These are phyloP conservation scores for Alethe diademata DNA, from an alignment of 2,113 vertebrate genomes.

Conservation along the genomic window DNA sequence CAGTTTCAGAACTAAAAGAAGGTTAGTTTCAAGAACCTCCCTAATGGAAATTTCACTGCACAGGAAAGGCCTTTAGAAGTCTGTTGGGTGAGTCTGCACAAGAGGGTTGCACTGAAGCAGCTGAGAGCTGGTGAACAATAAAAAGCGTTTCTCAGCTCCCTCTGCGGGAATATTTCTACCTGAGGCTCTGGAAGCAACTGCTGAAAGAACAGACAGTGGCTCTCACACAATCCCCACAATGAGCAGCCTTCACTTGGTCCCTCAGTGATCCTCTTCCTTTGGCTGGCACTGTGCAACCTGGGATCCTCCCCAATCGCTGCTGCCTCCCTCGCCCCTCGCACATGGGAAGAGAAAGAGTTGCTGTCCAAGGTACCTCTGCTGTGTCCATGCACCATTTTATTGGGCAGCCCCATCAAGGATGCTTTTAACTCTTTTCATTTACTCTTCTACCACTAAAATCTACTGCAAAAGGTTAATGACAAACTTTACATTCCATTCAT, in stretches of 20 bases:
- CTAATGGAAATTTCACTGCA: conserved; percentile 24
- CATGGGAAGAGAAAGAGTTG: accelerated
- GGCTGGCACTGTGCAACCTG: accelerated
- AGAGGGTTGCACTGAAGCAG: not conserved
- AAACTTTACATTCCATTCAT: not conserved
- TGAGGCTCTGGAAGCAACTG: not conserved
- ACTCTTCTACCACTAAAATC: not conserved
- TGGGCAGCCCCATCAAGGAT: not conserved
- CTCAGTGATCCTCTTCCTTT: not conserved
- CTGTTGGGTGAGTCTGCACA: not conserved
- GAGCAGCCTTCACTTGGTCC: not conserved
- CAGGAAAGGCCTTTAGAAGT: not conserved
- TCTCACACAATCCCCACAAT: not conserved
- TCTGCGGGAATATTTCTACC: not conserved
- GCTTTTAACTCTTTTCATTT: not conserved
- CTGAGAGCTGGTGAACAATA: not conserved
- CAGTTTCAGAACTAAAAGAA: conserved; percentile 20
- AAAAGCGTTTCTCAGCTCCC: not conserved
- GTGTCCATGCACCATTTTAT: accelerated
- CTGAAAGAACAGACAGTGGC: not conserved
- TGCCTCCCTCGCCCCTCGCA: accelerated
- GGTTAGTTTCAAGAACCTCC: conserved; percentile 31
- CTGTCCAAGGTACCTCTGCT: not conserved
- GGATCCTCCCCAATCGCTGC: accelerated
- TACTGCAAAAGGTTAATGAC: not conserved